Conservation (phyloP, 2,797 vertebrate genomes). For the Sebastes jordani region DNA sequence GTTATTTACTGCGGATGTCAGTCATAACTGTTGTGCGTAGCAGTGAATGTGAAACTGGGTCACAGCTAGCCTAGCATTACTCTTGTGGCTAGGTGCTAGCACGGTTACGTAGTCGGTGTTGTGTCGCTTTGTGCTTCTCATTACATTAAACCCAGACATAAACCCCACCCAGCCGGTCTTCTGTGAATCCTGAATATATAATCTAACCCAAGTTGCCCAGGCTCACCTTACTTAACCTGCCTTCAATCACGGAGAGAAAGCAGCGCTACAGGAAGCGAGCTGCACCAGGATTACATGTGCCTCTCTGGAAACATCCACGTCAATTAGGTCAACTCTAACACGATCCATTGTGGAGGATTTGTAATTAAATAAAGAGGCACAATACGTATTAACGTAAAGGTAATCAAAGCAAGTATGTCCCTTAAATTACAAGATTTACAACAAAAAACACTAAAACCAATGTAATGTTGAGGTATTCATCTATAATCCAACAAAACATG, state of each 20-base stretch:
- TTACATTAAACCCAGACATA: background rate
- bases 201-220: background rate
- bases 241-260: background rate
- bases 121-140: background rate
- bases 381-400: background rate
- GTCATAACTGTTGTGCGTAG: background rate
- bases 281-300: background rate
- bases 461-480: accelerated
- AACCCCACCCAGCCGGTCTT: background rate
- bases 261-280: background rate
- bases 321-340: too few relatives aligned
- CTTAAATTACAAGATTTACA: accelerated
- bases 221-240: background rate
- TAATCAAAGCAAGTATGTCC: accelerated
- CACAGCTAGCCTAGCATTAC: slow-evolving; percentile 8
- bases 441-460: accelerated
- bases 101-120: too few relatives aligned
- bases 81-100: background rate
- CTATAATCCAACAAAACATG: accelerated
- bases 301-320: background rate
- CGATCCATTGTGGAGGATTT: accelerated
- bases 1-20: background rate
- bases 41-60: background rate
- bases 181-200: background rate
- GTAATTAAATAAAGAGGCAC: accelerated